Evolutionary conservation across 2,888 invertebrate genomes (phyloP).

Genomic region (Melipona beecheii): DNA sequence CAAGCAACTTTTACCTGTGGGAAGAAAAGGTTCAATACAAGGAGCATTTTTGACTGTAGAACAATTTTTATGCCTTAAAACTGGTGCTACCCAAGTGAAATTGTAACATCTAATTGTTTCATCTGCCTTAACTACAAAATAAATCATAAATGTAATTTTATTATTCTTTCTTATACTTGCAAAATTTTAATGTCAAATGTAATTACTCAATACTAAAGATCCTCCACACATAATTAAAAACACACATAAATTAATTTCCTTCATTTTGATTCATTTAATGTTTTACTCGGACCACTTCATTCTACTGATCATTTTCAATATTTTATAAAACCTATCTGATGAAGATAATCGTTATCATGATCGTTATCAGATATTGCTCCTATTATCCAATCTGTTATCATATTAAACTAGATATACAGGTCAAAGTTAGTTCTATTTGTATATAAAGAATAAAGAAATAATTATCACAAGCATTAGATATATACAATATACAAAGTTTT

Average conservation of each 20-base stretch:
- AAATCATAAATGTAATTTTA: neutral
- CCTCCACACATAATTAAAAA: constrained; percentile 20
- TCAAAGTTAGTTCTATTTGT: neutral
- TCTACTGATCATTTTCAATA: neutral
- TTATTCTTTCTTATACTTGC: neutral
- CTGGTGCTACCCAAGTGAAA: constrained; percentile 76
- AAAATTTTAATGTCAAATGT: neutral
- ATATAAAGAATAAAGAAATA: neutral
- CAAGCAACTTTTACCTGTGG: constrained; percentile 52
- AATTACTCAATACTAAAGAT: constrained; percentile 45
- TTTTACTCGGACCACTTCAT: neutral
- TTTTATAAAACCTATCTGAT: constrained; percentile 58
- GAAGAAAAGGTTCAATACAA: constrained; percentile 62
- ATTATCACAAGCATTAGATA: neutral
- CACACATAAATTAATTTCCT: constrained; percentile 1
- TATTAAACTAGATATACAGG: neutral
- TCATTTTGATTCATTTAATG: constrained; percentile 38
- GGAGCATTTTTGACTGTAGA: constrained; percentile 35
- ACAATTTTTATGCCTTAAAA: constrained; percentile 54
- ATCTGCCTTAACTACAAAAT: constrained; percentile 5
- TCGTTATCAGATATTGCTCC: constrained; percentile 24
- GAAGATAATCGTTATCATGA: constrained; percentile 23
- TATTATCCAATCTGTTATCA: neutral
- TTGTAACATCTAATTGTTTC: constrained; percentile 70
- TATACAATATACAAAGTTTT: neutral